A percentile compares a stretch with the other conserved stretches of the same genome.
Conservation (phyloP, 2,888 invertebrate species). For the Trachelus troglodyta region DNA sequence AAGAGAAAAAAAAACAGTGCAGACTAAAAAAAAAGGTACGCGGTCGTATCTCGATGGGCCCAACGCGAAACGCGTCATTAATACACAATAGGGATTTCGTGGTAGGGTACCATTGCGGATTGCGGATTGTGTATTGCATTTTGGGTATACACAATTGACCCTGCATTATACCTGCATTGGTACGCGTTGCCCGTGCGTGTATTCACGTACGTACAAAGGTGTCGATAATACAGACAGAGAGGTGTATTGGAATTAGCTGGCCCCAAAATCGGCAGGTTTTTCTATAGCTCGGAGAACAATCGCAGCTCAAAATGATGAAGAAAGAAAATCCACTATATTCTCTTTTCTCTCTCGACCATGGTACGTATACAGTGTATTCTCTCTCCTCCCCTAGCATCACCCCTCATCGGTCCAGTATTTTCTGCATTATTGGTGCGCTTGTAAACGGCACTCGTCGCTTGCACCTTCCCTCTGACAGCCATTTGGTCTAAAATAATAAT, state of each 20-base stretch:
- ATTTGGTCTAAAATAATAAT: background rate
- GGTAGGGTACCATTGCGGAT: background rate
- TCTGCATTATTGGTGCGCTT: background rate
- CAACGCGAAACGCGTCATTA: background rate
- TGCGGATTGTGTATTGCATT: background rate
- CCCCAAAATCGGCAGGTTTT: background rate
- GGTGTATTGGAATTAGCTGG: background rate
- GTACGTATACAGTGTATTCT: background rate
- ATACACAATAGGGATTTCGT: background rate
- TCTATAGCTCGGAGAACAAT: background rate
- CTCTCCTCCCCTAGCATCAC: background rate
- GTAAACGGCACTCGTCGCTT: background rate
- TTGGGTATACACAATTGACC: background rate
- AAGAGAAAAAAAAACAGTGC: slow-evolving; percentile 1
- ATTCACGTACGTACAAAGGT: background rate
- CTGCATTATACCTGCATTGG: background rate
- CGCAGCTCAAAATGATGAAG: background rate
- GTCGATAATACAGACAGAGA: background rate
- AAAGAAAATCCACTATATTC: background rate
- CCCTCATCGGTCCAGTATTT: background rate
- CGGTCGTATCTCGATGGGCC: background rate
- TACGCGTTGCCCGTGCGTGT: background rate
- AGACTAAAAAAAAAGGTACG: background rate
- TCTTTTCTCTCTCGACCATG: background rate
- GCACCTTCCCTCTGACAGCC: background rate